Percentiles rank a stretch among this genome's conserved stretches.
Conservation (phyloP, 2,888 invertebrate genomes). For the Cenopis cana region DNA sequence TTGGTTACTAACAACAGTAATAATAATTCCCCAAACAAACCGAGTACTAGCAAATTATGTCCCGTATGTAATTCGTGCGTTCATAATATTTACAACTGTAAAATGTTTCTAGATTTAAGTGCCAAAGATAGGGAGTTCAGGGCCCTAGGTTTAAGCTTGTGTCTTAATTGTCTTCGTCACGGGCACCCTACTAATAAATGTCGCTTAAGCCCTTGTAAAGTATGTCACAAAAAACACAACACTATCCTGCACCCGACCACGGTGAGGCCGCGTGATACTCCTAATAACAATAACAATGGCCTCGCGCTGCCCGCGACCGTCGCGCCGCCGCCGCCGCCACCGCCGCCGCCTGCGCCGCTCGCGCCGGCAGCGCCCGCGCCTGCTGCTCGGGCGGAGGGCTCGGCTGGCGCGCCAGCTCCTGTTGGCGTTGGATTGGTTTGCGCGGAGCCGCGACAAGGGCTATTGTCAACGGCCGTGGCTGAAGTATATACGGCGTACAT, state of each 20-base stretch:
- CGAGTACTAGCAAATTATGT: no score
- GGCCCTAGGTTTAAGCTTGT: constrained; percentile 9
- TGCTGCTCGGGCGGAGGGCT: neutral
- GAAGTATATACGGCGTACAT: no score
- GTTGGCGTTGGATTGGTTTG: neutral
- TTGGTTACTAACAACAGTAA: constrained; percentile 1
- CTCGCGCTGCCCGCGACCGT: no score
- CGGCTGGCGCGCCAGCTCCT: neutral
- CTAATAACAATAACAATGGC: neutral
- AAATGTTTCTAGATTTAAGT: no score
- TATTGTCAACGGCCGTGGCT: no score
- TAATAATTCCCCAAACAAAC: neutral
- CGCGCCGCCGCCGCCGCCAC: no score
- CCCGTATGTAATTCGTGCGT: constrained; percentile 22
- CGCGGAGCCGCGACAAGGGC: constrained; percentile 5
- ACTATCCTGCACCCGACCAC: neutral
- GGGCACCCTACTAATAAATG: neutral
- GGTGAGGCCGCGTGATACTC: neutral
- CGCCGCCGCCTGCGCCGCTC: no score
- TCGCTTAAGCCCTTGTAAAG: constrained; percentile 1
- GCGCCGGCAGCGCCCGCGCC: no score
- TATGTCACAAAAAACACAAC: no score
- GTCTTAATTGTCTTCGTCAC: constrained; percentile 12
- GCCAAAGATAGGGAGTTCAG: no score
- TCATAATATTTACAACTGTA: no score